Percentiles rank a stretch among this genome's conserved stretches.
phyloP scores from a whole-genome alignment of 2,888 invertebrate species.

The Alviniconcha strummeri region DNA sequence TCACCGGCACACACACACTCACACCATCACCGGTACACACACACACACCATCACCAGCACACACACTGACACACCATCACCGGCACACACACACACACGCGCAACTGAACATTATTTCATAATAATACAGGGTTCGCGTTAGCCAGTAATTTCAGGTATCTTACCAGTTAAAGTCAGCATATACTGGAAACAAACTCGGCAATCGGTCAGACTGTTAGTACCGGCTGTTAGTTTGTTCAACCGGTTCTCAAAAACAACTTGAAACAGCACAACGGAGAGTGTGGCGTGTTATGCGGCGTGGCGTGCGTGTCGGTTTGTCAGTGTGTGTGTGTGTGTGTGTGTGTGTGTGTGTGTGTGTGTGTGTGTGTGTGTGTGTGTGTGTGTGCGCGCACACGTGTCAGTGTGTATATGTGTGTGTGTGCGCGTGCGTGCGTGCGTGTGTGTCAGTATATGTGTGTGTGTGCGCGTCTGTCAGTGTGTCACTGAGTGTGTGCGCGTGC shows the following conservation, averaged over 20 bases:
- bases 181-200: too few species aligned
- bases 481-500: neutral
- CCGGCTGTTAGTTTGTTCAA: too few species aligned
- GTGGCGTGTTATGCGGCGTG: neutral
- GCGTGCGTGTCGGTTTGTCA: neutral
- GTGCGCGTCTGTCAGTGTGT: neutral
- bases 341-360: neutral
- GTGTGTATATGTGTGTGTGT: neutral
- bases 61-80: neutral
- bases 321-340: neutral
- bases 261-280: too few species aligned
- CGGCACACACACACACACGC: neutral
- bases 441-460: neutral
- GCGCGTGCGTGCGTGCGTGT: neutral
- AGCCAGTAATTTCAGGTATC: too few species aligned
- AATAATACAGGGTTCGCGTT: too few species aligned
- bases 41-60: constrained; percentile 15
- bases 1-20: neutral
- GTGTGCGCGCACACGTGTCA: neutral
- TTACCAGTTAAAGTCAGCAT: too few species aligned
- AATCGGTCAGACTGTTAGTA: too few species aligned
- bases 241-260: too few species aligned
- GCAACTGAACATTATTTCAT: too few species aligned
- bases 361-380: neutral
- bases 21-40: neutral